These are phyloP conservation scores for Dendrophyllia cribrosa DNA, from an alignment of 64 coral and sea anemone genomes.

Conservation along the genomic window DNA sequence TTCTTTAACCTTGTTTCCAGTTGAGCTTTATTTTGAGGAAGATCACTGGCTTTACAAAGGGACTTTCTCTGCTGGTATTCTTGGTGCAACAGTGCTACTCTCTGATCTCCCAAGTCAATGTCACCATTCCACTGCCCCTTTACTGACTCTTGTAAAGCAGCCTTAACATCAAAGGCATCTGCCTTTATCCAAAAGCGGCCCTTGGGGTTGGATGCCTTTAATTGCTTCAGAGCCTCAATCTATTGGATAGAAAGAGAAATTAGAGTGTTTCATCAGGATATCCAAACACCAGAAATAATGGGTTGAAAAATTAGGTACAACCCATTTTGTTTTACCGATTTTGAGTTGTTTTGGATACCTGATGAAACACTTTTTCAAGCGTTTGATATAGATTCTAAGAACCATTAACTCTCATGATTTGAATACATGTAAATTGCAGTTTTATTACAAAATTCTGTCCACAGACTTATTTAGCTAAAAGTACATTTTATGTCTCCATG, in stretches of 20 bases:
- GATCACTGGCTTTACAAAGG: background rate
- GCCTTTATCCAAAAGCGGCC: constrained; percentile 78
- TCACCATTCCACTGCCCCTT: constrained; percentile 71
- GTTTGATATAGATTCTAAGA: too few species aligned
- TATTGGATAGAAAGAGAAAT: background rate
- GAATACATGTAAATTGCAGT: too few species aligned
- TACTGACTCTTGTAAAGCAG: constrained; percentile 62
- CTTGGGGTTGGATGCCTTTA: constrained; percentile 33
- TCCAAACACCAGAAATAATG: too few species aligned
- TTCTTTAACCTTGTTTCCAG: background rate
- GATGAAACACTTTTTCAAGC: too few species aligned
- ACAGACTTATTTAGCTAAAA: too few species aligned
- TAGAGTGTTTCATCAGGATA: background rate
- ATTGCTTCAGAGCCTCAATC: constrained; percentile 68
- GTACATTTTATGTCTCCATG: too few species aligned
- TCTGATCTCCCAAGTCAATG: constrained; percentile 54
- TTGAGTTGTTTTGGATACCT: too few species aligned
- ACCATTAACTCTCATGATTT: too few species aligned
- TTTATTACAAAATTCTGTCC: too few species aligned
- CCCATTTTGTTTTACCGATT: too few species aligned
- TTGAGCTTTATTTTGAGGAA: background rate
- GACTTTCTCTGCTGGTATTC: constrained; percentile 30
- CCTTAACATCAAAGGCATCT: constrained; percentile 54
- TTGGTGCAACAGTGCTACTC: background rate
- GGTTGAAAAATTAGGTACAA: too few species aligned